Evolutionary conservation across 2,888 invertebrate species (phyloP), one percentile per base, ranked within the genome.

Genomic region (Dolomedes plantarius): DNA sequence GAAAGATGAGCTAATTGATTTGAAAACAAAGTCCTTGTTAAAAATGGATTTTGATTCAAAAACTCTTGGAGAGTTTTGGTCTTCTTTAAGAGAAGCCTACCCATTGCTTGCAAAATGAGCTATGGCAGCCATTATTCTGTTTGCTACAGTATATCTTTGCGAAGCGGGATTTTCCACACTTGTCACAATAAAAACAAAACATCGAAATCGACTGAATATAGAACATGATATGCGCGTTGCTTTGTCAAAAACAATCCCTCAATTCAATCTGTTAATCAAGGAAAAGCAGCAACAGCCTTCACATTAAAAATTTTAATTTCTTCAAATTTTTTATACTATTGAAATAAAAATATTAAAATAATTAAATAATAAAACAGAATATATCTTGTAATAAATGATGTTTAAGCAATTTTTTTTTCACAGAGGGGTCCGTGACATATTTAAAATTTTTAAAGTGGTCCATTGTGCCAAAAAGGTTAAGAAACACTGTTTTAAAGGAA

Each of bases 271-370:
- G 36, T 74, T 74, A 74, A 74, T 74, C 74, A 74, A 74, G 74
- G 74, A 62, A 74, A 74, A 74, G 62, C 62, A 74, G 74, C 74
- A 74, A 74, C 74, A 74, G 74, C 74, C 64, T 74, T 62, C 74
- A 62, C 74, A 74, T 62, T 62, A 74, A 74, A 74, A 32, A 74
- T 74, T 74, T 74, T 74, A 74, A 62, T 74, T 74, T 74, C 74
- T 74, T 74, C 74, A 74, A 74, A 62, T 74, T 74, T 74, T 74
- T 74, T 62, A 74, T 75, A 75, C 75, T 65, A 75, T 65, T 75
- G 75, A 64, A 75, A 75, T 75, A 75, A 64, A 75, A 75, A 75
- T 75, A 75, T 75, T 75, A 75, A 75, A 75, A 75, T 75, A 75
- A 75, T 73, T 41, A 39, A 39, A 41, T 39, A 69, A 69, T 69